These are phyloP conservation scores for Drosophila infuscata DNA, from an alignment of 2,888 invertebrate genomes.

Conservation along the genomic window DNA sequence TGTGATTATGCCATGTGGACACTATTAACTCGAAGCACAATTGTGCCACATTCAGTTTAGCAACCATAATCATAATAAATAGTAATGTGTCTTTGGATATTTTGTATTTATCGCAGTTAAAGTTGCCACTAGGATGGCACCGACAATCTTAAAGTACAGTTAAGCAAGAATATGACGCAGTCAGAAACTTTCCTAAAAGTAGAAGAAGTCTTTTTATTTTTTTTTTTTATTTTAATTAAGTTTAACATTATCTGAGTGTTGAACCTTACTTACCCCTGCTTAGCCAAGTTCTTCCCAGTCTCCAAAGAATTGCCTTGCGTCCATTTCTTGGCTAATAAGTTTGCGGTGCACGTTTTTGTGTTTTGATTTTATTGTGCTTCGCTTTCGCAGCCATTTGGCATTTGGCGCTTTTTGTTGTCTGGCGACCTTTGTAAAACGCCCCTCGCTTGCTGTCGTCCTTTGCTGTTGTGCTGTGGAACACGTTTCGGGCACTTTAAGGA, in stretches of 20 bases:
- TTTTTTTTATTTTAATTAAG: constrained; percentile 28
- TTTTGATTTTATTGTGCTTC: constrained; percentile 66
- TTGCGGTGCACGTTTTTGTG: constrained; percentile 57
- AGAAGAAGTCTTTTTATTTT: too few species aligned
- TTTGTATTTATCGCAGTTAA: not conserved
- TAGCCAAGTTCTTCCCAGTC: not conserved
- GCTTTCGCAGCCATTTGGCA: constrained; percentile 34
- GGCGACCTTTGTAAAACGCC: constrained; percentile 43
- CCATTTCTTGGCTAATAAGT: constrained; percentile 37
- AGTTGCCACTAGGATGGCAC: not conserved
- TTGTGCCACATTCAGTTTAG: not conserved
- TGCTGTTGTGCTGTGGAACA: constrained; percentile 31
- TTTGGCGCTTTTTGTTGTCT: constrained; percentile 28
- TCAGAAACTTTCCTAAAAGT: not conserved
- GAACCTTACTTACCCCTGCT: not conserved
- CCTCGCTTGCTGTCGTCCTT: constrained; percentile 2
- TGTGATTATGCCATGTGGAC: not conserved
- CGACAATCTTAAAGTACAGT: not conserved
- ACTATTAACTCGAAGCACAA: not conserved
- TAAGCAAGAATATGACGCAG: not conserved
- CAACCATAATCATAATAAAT: not conserved
- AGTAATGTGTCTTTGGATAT: not conserved
- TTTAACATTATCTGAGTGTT: constrained; percentile 19
- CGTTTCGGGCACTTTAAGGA: constrained; percentile 76
- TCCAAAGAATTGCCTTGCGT: not conserved